Conservation (phyloP, 2,797 vertebrate genomes). For the Sebastes nivosus region DNA sequence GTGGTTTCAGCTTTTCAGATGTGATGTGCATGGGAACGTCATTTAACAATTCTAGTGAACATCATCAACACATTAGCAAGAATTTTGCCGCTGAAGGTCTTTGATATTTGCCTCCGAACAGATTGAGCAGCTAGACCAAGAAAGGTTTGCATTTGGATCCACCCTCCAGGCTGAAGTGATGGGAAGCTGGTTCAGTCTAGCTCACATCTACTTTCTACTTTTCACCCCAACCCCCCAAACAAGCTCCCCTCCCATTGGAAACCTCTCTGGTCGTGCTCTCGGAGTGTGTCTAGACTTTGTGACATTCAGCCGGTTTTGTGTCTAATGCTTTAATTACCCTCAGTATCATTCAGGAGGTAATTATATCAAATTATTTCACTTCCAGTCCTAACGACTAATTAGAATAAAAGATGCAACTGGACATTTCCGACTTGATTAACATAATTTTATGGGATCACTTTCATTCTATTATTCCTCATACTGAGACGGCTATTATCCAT, state of each 20-base stretch:
- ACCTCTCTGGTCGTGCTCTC: not conserved
- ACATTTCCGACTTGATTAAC: slow-evolving; percentile 1
- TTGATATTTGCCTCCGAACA: slow-evolving; percentile 54
- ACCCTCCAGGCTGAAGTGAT: not conserved
- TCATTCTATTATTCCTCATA: not conserved
- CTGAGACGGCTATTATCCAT: not conserved
- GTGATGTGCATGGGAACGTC: not conserved
- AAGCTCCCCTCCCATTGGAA: not conserved
- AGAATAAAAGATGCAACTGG: not conserved
- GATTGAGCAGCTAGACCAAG: slow-evolving; percentile 42
- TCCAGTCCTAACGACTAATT: not conserved
- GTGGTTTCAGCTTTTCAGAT: not conserved
- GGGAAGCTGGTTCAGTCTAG: not conserved
- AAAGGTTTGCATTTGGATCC: slow-evolving; percentile 26
- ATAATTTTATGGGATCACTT: not conserved
- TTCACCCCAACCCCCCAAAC: not conserved
- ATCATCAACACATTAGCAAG: slow-evolving; percentile 4
- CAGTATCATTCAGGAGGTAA: not conserved
- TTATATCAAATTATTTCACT: not conserved
- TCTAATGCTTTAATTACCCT: not conserved
- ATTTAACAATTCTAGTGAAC: slow-evolving; percentile 17
- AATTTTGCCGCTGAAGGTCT: slow-evolving; percentile 50
- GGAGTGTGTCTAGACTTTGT: not conserved
- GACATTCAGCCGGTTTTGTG: not conserved
- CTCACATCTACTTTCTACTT: not conserved